These are phyloP conservation scores for Ariopsis seemanni DNA, from an alignment of 2,113 vertebrate species.

Conservation along the genomic window DNA sequence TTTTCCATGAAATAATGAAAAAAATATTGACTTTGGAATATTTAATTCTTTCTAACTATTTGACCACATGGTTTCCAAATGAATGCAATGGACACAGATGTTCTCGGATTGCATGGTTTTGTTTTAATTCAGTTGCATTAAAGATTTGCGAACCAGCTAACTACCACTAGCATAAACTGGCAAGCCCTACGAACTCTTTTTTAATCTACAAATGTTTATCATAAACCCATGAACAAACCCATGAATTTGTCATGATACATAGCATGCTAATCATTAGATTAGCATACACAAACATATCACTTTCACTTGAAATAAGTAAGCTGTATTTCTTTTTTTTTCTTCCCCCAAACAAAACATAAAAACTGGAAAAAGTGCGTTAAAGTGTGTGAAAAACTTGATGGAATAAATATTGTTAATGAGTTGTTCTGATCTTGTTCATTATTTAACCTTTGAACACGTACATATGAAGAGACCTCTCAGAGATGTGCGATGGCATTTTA, in stretches of 20 bases:
- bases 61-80: neutral
- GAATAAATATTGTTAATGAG: neutral
- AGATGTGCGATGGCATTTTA: neutral
- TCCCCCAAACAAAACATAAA: neutral
- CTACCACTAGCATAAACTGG: neutral
- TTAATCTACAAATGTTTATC: neutral
- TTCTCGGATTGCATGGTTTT: neutral
- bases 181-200: neutral
- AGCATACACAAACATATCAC: neutral
- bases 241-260: neutral
- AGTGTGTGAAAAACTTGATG: neutral
- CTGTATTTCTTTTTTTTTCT: neutral
- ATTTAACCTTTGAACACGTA: neutral
- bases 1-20: too few species aligned
- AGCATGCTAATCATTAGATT: neutral
- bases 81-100: neutral
- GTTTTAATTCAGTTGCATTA: neutral
- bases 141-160: neutral
- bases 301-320: neutral
- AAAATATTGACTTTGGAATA: too few species aligned
- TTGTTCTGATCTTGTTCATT: neutral
- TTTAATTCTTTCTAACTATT: neutral
- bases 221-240: neutral
- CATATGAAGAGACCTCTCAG: neutral
- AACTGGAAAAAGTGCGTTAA: neutral